Percentiles rank a stretch among this genome's conserved stretches.
Evolutionary conservation across 2,888 invertebrate genomes (phyloP).

Genomic region (Sussaba pulchella): DNA sequence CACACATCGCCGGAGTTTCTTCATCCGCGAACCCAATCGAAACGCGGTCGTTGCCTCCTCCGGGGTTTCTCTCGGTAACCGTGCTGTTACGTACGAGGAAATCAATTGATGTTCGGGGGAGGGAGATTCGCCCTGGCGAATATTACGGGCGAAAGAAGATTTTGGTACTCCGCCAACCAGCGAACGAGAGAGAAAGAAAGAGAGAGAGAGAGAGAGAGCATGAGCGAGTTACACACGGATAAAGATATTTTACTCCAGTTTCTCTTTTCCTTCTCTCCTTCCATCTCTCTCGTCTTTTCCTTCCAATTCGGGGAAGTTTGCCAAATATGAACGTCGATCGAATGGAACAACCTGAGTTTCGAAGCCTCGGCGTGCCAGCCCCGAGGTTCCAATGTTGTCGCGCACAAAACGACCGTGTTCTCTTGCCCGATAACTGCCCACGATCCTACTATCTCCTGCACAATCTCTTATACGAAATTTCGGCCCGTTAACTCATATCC

Average conservation of each 20-base stretch:
- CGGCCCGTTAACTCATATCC: slow-evolving; percentile 18
- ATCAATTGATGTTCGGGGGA: slow-evolving; percentile 69
- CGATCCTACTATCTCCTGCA: slow-evolving; percentile 19
- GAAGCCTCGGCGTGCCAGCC: slow-evolving; percentile 28
- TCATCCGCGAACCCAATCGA: slow-evolving; percentile 50
- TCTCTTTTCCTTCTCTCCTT: slow-evolving; percentile 1
- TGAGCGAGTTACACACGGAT: slow-evolving; percentile 2
- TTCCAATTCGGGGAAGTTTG: slow-evolving; percentile 44
- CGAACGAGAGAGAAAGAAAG: slow-evolving; percentile 25
- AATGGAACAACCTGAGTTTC: slow-evolving; percentile 47
- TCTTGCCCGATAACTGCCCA: slow-evolving; percentile 16
- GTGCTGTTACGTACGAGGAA: slow-evolving; percentile 69
- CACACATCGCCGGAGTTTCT: slow-evolving; percentile 19
- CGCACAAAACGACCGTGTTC: slow-evolving; percentile 16
- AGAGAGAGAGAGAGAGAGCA: slow-evolving; percentile 29
- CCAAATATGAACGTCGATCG: slow-evolving; percentile 66
- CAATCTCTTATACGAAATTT: slow-evolving; percentile 32
- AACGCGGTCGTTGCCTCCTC: slow-evolving; percentile 66
- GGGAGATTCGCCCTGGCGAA: slow-evolving; percentile 65
- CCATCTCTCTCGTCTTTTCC: background rate
- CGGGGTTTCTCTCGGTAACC: slow-evolving; percentile 50
- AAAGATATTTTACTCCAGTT: background rate
- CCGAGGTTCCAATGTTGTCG: slow-evolving; percentile 18
- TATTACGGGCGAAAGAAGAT: slow-evolving; percentile 64
- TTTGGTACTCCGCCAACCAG: slow-evolving; percentile 66